Percentiles rank a stretch among this genome's conserved stretches.
phyloP scores from a whole-genome alignment of 2,113 vertebrate genomes.

The Anas platyrhynchos region DNA sequence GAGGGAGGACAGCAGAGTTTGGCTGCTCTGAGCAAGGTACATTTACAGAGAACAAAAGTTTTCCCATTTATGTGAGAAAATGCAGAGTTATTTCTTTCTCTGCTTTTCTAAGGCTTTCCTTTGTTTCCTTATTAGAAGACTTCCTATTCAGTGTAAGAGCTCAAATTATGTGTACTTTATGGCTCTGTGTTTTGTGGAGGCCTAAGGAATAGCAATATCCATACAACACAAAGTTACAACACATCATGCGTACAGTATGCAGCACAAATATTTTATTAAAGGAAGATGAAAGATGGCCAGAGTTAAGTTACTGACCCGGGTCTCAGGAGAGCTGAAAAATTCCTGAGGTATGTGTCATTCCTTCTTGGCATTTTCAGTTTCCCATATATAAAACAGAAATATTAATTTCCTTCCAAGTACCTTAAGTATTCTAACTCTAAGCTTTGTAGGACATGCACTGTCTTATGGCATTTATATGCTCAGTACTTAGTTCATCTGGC shows the following conservation, averaged over 20 bases:
- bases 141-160: neutral
- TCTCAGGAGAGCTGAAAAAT: neutral
- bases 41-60: neutral
- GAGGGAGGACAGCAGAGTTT: neutral
- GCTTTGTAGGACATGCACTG: neutral
- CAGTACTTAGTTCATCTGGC: neutral
- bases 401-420: neutral
- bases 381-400: neutral
- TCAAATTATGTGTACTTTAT: slow-evolving; percentile 3
- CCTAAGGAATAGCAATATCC: neutral
- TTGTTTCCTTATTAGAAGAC: neutral
- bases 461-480: neutral
- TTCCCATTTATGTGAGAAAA: rapidly evolving
- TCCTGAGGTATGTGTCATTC: neutral
- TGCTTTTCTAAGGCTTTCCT: neutral
- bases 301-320: neutral
- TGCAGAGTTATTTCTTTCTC: neutral
- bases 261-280: neutral
- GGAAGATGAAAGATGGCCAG: neutral
- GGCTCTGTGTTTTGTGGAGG: neutral
- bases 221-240: neutral
- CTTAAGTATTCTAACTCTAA: slow-evolving; percentile 1
- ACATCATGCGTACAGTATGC: neutral
- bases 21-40: neutral
- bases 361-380: neutral